phyloP scores from a whole-genome alignment of 1,140 invertebrate genomes.

The Metopolophium dirhodum region DNA sequence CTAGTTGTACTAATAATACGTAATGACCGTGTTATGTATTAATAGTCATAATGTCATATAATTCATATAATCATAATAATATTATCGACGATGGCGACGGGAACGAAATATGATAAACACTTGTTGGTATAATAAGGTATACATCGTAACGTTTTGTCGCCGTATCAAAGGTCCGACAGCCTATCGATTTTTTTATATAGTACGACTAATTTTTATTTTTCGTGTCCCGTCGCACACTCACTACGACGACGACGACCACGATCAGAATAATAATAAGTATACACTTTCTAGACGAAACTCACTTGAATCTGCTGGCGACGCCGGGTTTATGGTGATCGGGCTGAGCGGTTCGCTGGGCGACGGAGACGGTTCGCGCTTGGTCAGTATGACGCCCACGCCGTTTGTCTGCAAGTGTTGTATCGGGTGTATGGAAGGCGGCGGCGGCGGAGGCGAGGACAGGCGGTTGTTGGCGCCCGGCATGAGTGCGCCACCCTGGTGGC shows the following conservation, averaged over 20 bases:
- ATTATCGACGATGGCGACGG: neutral
- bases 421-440: slow-evolving; percentile 71
- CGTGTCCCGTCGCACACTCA: no score
- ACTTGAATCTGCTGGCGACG: slow-evolving; percentile 86
- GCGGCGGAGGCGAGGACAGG: slow-evolving; percentile 78
- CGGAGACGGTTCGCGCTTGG: slow-evolving; percentile 79
- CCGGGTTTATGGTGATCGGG: slow-evolving; percentile 83
- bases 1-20: neutral
- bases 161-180: no score
- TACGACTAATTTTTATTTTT: no score
- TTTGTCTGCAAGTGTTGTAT: slow-evolving; percentile 50
- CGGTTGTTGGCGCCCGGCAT: slow-evolving; percentile 82
- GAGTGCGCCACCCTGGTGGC: slow-evolving; percentile 78
- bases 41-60: no score
- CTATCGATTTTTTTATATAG: no score
- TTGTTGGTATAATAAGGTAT: no score
- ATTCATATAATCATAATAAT: neutral
- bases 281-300: slow-evolving; percentile 63
- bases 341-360: slow-evolving; percentile 81
- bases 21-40: neutral
- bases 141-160: no score
- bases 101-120: no score
- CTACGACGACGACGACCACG: neutral
- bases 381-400: slow-evolving; percentile 50
- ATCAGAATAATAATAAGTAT: neutral